These are phyloP conservation scores for Gavialis gangeticus DNA, from an alignment of 2,113 vertebrate species.

Conservation along the genomic window DNA sequence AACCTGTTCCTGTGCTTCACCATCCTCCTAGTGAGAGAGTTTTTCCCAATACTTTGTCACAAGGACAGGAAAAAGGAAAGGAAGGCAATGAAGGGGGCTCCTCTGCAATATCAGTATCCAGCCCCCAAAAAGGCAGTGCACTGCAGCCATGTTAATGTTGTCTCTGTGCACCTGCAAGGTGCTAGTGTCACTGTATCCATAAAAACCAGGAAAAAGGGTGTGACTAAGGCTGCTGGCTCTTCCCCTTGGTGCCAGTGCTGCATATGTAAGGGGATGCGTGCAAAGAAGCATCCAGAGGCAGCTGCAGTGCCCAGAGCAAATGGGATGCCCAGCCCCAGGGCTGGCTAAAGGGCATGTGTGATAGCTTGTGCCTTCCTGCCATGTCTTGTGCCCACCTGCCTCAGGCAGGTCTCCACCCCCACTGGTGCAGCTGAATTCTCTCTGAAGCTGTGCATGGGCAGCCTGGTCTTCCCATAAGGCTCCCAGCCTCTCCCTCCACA, in stretches of 20 bases:
- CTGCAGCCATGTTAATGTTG: neutral
- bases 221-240: too few species aligned
- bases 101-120: neutral
- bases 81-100: too few species aligned
- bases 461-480: neutral
- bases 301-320: neutral
- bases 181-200: too few species aligned
- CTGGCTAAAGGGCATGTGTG: neutral
- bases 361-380: neutral
- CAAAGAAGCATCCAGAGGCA: neutral
- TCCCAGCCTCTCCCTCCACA: neutral
- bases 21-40: too few species aligned
- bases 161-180: neutral
- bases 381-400: neutral
- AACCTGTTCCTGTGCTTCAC: too few species aligned
- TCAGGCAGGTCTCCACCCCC: neutral
- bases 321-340: neutral
- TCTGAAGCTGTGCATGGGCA: neutral
- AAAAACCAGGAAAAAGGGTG: too few species aligned
- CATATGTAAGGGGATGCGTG: too few species aligned
- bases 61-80: too few species aligned
- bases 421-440: neutral
- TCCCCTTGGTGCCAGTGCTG: too few species aligned
- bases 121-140: neutral
- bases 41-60: too few species aligned